These are phyloP conservation scores for Apamea epomidion DNA, from an alignment of 2,888 invertebrate species.

Conservation along the genomic window DNA sequence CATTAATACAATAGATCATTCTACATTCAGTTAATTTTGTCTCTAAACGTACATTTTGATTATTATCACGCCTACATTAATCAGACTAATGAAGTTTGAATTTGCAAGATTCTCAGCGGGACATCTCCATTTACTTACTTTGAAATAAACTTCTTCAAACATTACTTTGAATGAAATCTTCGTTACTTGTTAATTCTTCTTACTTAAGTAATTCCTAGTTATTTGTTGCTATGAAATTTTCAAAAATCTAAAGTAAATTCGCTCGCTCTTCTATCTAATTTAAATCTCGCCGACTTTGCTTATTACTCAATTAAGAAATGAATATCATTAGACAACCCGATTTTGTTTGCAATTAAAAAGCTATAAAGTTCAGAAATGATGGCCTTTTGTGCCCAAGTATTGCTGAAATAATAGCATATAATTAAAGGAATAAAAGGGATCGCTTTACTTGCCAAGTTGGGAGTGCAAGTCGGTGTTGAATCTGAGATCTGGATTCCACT, in stretches of 20 bases:
- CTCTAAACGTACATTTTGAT: not conserved
- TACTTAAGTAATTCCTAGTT: not conserved
- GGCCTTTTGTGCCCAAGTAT: not conserved
- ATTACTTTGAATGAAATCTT: slow-evolving; percentile 4
- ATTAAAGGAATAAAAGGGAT: not conserved
- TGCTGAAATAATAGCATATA: not conserved
- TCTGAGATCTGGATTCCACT: not conserved
- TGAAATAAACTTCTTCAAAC: not conserved
- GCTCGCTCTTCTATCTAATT: too few species aligned
- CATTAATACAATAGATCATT: not conserved
- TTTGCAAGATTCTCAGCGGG: not conserved
- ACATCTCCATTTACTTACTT: slow-evolving; percentile 13
- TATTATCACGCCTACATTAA: not conserved
- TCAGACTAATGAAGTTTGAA: not conserved
- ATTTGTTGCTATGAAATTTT: not conserved
- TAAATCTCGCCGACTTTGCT: not conserved
- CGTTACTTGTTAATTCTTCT: not conserved
- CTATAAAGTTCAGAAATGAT: not conserved
- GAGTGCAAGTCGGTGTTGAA: not conserved
- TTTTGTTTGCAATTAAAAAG: not conserved
- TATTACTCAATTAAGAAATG: not conserved
- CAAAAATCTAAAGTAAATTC: not conserved
- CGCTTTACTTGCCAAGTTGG: not conserved
- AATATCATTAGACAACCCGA: not conserved
- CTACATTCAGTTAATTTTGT: not conserved